phyloP scores from a whole-genome alignment of 2,113 vertebrate genomes.

The Acanthisitta chloris region DNA sequence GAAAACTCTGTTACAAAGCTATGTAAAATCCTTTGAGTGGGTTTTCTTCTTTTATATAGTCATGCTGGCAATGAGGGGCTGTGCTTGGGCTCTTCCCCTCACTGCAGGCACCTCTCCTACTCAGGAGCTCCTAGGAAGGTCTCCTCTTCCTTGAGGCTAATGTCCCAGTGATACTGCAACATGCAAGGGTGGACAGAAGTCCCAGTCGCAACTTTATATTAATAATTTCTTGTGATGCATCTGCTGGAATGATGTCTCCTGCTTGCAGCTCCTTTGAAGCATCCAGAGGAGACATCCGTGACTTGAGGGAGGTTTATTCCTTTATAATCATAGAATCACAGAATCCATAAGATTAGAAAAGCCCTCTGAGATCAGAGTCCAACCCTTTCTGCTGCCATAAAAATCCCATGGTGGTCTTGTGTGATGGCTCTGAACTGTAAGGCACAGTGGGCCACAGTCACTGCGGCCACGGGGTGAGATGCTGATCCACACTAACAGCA shows the following conservation, averaged over 20 bases:
- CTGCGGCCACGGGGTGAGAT: no score
- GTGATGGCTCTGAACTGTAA: no score
- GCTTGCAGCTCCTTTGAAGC: neutral
- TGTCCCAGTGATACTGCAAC: neutral
- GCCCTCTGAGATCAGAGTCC: neutral
- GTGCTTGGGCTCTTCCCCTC: neutral
- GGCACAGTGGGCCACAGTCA: no score
- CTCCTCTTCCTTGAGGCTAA: accelerated
- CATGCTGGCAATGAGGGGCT: neutral
- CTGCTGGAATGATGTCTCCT: neutral
- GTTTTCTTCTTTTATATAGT: neutral
- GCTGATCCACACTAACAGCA: no score
- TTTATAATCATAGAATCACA: neutral
- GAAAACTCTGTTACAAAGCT: neutral
- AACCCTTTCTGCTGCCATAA: no score
- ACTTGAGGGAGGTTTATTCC: neutral
- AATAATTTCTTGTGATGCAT: neutral
- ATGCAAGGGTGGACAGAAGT: neutral
- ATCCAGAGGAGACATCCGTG: neutral
- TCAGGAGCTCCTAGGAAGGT: neutral
- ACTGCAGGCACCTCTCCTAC: neutral
- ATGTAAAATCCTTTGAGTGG: neutral
- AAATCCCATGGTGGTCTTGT: no score
- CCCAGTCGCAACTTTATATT: neutral
- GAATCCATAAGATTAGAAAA: neutral